Conservation (phyloP, 2,113 vertebrate genomes). For the Ptilorrhoa leucosticta region DNA sequence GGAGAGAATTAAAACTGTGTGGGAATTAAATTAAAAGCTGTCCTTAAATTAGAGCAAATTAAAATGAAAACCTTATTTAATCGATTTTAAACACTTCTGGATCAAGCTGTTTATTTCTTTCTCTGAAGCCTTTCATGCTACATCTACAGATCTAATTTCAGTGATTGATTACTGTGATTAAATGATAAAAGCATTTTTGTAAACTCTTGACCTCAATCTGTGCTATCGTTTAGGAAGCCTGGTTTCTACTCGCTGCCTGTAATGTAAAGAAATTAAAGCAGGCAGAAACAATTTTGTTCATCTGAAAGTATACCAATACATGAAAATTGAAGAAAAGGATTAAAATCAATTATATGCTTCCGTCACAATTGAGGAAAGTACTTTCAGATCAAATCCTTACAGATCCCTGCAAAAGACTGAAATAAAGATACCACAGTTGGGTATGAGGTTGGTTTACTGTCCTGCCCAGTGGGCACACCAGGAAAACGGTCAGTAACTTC, state of each 20-base stretch:
- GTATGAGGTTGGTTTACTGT: not conserved
- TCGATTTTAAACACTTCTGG: conserved; percentile 50
- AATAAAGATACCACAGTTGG: not conserved
- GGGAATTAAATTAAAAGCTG: conserved; percentile 36
- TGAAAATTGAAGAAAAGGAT: not conserved
- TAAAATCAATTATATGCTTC: not conserved
- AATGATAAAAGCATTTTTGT: conserved; percentile 55
- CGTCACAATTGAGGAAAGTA: not conserved
- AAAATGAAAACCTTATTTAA: conserved; percentile 40
- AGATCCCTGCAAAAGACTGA: not conserved
- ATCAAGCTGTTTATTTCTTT: conserved; percentile 57
- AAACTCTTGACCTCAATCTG: conserved; percentile 34
- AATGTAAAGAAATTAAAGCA: conserved; percentile 25
- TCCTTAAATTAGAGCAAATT: conserved; percentile 30
- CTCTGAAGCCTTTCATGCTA: conserved; percentile 46
- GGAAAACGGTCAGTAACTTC: not conserved
- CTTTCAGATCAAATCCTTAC: not conserved
- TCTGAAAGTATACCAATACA: not conserved
- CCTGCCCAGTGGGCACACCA: not conserved
- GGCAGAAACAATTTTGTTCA: not conserved
- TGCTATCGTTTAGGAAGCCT: not conserved
- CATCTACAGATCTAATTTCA: conserved; percentile 57
- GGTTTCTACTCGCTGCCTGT: not conserved
- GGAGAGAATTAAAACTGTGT: not conserved
- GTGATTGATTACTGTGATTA: conserved; percentile 63